Evolutionary conservation across 2,888 invertebrate genomes (phyloP), one percentile per base, ranked within the genome.

Genomic region (Malachius bipustulatus): DNA sequence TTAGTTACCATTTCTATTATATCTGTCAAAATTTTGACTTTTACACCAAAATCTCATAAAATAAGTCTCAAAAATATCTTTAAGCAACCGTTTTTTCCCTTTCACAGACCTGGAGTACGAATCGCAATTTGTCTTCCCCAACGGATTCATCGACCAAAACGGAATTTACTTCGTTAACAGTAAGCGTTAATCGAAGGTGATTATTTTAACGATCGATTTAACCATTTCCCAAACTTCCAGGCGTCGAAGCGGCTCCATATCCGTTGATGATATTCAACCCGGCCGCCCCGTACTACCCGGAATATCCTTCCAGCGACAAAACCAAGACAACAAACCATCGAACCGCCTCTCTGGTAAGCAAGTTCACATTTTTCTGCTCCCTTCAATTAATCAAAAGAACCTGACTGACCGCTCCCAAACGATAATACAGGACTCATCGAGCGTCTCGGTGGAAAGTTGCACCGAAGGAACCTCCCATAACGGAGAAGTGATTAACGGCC

Each of bases 141-240:
- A 62, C 36, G 65, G 64, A 41, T 69, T 64, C 52, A 59, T 69
- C 46, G 69, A 69, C 49, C 66, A 63, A 41, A 65, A 64, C 42
- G 66, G 65, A 45, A 58, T 65, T 41, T 65, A 63, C 47, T 65
- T 64, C 45, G 55, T 67, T 39, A 66, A 65, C 47, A 63, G 67
- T 69, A 52, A 63, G 66, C 60, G 42, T 26, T 32, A 14, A n/a
- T n/a, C n/a, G n/a, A n/a, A n/a, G n/a, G n/a, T n/a, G n/a, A n/a
- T n/a, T n/a, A n/a, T n/a, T n/a, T n/a, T n/a, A n/a, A n/a, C n/a
- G n/a, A n/a, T n/a, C n/a, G n/a, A n/a, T n/a, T n/a, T n/a, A n/a
- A n/a, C n/a, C n/a, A n/a, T n/a, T n/a, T n/a, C n/a, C n/a, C n/a
- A n/a, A n/a, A n/a, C n/a, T 55, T 53, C 8, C 49, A 60, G 62